Evolutionary conservation across 2,113 vertebrate genomes (phyloP), one percentile per base, ranked within the genome.

Genomic region (Equus quagga): DNA sequence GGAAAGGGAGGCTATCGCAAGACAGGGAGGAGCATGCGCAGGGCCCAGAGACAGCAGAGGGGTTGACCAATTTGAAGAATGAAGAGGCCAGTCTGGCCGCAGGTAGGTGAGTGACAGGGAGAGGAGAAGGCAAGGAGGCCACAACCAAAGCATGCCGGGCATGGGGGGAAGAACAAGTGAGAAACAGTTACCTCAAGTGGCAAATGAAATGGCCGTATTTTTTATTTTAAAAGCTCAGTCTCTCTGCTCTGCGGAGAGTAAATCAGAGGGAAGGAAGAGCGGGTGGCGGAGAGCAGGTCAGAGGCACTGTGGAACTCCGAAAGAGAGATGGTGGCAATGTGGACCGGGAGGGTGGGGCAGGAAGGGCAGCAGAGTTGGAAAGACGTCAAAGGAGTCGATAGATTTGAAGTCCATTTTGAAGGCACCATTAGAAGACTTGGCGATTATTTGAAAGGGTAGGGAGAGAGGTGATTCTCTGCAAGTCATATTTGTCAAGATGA

Each of bases 81-180:
- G 10, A 14, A 44, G 21, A 26, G 18, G 10, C 41, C 6, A 6
- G 36, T 44, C n/a, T 46, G 44, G 31, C 41, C 44, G 89, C 36
- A 24, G 51, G 36, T 23, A 54, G 31, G 23, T 3, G 13, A 60
- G 58, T 19, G 28, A 41, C 28, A 19, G n/a, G 51, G 5, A 56
- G 62, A 54, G 15, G 8, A 26, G 28, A 1, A 4, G 64, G 31
- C 5, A 26, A 36, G 49, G 41, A 23, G 28, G 17, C 19, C 0
- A 2, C 13, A 4, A 5, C 36, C 9, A 33, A 51, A 24, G 31
- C 28, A 21, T 4, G 2, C 0, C 5, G 12, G 51, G 41, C 8
- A 14, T 5, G 14, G 56, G 21, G 6, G 6, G 49, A 36, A 56
- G 18, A 69, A 76, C 0, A 7, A 58, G 33, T 31, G 23, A 44